Conservation (phyloP, 2,888 invertebrate species). For the Napeogenes inachia region DNA sequence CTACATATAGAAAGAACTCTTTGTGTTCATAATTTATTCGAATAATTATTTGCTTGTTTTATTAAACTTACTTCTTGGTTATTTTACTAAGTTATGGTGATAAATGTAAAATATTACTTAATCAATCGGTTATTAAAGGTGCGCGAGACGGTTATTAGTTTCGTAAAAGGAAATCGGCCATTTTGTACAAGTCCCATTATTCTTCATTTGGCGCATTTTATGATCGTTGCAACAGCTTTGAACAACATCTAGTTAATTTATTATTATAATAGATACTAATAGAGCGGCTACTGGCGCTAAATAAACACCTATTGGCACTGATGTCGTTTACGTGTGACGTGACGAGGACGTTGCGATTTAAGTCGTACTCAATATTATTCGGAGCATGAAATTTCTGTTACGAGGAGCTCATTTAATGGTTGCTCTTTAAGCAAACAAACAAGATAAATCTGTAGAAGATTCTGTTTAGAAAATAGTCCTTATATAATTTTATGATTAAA, state of each 20-base stretch:
- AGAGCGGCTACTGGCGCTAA: constrained; percentile 7
- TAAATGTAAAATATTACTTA: neutral
- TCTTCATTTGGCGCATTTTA: constrained; percentile 5
- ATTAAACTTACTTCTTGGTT: neutral
- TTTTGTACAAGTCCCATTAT: neutral
- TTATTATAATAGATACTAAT: constrained; percentile 7
- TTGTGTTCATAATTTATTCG: no score
- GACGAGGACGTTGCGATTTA: neutral
- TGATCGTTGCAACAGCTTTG: constrained; percentile 6
- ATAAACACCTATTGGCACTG: neutral
- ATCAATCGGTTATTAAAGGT: neutral
- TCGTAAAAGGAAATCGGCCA: constrained; percentile 1
- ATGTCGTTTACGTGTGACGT: neutral
- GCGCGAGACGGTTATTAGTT: neutral
- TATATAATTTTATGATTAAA: no score
- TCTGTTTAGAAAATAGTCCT: no score
- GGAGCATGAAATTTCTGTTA: no score
- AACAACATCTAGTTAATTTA: constrained; percentile 3
- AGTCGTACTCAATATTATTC: neutral
- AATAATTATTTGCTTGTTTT: no score
- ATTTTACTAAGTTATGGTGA: neutral
- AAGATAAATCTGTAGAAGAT: no score
- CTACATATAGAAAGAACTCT: no score
- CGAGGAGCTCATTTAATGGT: no score
- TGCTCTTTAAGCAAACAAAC: no score